Evolutionary conservation across 2,113 vertebrate genomes (phyloP).

Genomic region (Petroica traversi): DNA sequence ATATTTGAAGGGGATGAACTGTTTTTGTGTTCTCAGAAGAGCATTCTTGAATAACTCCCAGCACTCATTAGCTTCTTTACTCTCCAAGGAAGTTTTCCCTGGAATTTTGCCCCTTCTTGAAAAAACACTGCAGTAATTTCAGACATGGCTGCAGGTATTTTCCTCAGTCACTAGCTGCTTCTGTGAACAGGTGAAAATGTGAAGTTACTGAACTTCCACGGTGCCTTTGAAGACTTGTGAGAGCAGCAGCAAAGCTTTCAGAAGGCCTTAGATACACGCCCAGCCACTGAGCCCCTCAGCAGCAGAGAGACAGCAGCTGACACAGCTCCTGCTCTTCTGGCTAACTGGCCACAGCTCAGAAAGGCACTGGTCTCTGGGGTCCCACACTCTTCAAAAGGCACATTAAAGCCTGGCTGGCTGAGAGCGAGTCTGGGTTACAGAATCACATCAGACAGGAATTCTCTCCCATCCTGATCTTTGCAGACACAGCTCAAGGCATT

Average conservation of each 20-base stretch:
- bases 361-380: rapidly evolving
- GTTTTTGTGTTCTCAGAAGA: not conserved
- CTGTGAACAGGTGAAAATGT: not conserved
- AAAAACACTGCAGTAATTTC: not conserved
- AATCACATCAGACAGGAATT: not conserved
- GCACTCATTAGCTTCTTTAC: not conserved
- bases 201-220: rapidly evolving
- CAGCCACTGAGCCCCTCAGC: not conserved
- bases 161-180: not conserved
- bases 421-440: not conserved
- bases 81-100: not conserved
- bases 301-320: not conserved
- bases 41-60: not conserved
- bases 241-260: not conserved
- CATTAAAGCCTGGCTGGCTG: not conserved
- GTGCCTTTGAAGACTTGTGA: not conserved
- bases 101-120: not conserved
- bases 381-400: not conserved
- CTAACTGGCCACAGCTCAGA: not conserved
- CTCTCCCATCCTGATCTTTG: not conserved
- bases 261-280: rapidly evolving
- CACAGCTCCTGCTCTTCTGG: not conserved
- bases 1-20: not conserved
- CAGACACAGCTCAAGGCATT: not conserved
- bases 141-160: not conserved